Conservation (phyloP, 1,140 invertebrate species). For the Euwallacea similis region DNA sequence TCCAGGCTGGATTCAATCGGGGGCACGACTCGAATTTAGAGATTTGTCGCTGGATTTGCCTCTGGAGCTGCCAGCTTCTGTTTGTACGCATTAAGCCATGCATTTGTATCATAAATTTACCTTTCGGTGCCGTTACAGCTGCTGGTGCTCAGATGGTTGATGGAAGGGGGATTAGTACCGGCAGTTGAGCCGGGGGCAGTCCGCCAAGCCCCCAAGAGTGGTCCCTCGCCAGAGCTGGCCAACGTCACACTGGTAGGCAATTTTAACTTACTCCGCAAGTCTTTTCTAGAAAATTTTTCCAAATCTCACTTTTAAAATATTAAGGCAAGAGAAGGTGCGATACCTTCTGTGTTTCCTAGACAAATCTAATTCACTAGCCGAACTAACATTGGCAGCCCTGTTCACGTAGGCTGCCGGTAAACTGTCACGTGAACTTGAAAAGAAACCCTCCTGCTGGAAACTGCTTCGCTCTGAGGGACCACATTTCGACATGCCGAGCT, state of each 20-base stretch:
- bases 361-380: slow-evolving; percentile 74
- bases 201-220: slow-evolving; percentile 59
- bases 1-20: slow-evolving; percentile 11
- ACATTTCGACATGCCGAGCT: slow-evolving; percentile 62
- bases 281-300: slow-evolving; percentile 54
- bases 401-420: slow-evolving; percentile 72
- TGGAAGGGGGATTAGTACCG: slow-evolving; percentile 61
- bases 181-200: slow-evolving; percentile 64
- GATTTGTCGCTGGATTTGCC: slow-evolving; percentile 22
- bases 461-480: slow-evolving; percentile 46
- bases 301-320: no score
- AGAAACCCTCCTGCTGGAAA: slow-evolving; percentile 57
- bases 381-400: slow-evolving; percentile 61
- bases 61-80: neutral
- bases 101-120: slow-evolving; percentile 49
- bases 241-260: slow-evolving; percentile 58
- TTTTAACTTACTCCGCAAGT: slow-evolving; percentile 68
- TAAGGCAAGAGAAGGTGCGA: neutral
- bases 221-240: slow-evolving; percentile 62
- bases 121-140: slow-evolving; percentile 70
- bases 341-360: slow-evolving; percentile 62
- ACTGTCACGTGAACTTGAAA: slow-evolving; percentile 73
- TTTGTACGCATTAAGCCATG: neutral
- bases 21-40: slow-evolving; percentile 13
- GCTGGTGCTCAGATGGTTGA: slow-evolving; percentile 65